Evolutionary conservation across 1,140 invertebrate genomes (phyloP), one percentile per base, ranked within the genome.

Genomic region (Atta colombica): DNA sequence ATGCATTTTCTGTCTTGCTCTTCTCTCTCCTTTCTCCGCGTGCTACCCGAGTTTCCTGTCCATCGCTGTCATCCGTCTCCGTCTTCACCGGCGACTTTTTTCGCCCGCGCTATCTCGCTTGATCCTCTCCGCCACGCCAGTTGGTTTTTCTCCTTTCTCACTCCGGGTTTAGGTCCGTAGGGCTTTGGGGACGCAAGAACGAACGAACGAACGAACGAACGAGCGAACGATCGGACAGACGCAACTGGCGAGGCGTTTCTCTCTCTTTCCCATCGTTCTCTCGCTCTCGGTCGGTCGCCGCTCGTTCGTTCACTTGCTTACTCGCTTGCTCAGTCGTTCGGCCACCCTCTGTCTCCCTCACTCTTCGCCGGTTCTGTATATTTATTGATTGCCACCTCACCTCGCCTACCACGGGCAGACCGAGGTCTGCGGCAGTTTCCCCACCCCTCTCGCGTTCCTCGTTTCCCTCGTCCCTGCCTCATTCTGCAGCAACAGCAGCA

Each of bases 381-480:
- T 95, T 95, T 95, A 95, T 95, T 95, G 95, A 95, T 95, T 95
- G 94, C 95, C 94, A 94, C 94, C 93, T 94, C 94, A 92, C 91
- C 89, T 91, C 90, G 88, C 90, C 90, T 88, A 88, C 91, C 92
- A 91, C 90, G 88, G 39, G 88, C 86, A 84, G 80, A 84, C 80
- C 80, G 25, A 31, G 80, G 80, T 90, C 90, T 91, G 91, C 90
- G 92, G 92, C 91, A 91, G 92, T 91, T 92, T 90, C 92, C 89
- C 90, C 87, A 92, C 89, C 91, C 78, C 88, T 75, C 86, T 81
- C 88, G 89, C 68, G 85, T 88, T 90, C 89, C 88, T 82, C 89
- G 84, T 89, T 89, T 90, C 74, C 88, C 88, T 82, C 89, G 86
- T 88, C 89, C 89, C 89, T 81, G 81, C 66, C 86, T 85, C 89